Percentiles rank a stretch among this genome's conserved stretches.
Evolutionary conservation across 2,888 invertebrate genomes (phyloP).

Genomic region (Deilephila porcellus): DNA sequence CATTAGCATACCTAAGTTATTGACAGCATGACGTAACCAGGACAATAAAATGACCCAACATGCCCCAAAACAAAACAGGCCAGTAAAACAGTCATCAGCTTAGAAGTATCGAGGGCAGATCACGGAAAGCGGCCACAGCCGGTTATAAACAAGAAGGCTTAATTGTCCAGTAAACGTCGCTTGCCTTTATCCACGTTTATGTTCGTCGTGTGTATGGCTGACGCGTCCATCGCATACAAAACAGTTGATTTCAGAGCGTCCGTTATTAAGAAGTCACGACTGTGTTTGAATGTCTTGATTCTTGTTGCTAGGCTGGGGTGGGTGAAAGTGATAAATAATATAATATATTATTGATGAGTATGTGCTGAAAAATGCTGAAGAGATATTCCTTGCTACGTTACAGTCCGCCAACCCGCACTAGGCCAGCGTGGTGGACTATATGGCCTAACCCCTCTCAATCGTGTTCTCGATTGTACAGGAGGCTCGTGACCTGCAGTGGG

Average conservation of each 20-base stretch:
- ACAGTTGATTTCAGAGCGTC: conserved; percentile 24
- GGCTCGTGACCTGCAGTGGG: too few relatives aligned
- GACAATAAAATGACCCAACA: background rate
- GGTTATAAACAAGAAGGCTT: conserved; percentile 18
- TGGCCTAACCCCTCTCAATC: too few relatives aligned
- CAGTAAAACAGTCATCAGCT: background rate
- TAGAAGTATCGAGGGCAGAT: conserved; percentile 12
- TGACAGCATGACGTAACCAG: too few relatives aligned
- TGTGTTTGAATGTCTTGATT: conserved; percentile 14
- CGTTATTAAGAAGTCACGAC: conserved; percentile 21
- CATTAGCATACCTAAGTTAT: too few relatives aligned
- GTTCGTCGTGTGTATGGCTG: conserved; percentile 14
- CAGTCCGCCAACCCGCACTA: too few relatives aligned
- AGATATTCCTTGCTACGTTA: too few relatives aligned
- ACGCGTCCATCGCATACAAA: conserved; percentile 18
- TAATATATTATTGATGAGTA: too few relatives aligned
- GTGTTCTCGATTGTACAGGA: too few relatives aligned
- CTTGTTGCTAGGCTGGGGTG: conserved; percentile 6
- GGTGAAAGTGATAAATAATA: background rate
- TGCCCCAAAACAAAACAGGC: background rate
- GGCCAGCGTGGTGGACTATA: too few relatives aligned
- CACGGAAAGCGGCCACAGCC: conserved; percentile 15
- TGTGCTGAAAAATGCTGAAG: too few relatives aligned
- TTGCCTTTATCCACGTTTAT: conserved; percentile 23
- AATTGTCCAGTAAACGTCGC: conserved; percentile 26